phyloP scores from a whole-genome alignment of 2,797 vertebrate genomes.

The Tachyglossus aculeatus region DNA sequence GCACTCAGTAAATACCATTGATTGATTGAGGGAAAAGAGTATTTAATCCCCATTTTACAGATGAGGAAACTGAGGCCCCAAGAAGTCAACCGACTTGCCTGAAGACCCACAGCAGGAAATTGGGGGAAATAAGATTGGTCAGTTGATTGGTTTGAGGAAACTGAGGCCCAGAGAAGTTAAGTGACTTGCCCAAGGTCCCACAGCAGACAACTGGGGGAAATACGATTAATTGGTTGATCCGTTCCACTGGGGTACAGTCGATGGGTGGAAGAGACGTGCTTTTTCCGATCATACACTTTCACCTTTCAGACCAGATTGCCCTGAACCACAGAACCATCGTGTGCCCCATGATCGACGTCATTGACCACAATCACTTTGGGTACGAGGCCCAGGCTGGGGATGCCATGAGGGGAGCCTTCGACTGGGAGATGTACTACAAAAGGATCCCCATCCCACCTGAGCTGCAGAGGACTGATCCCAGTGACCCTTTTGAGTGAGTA shows the following conservation, averaged over 20 bases:
- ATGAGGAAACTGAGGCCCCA: too few species aligned
- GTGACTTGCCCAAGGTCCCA: too few species aligned
- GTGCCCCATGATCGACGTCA: conserved; percentile 93
- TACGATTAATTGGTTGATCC: too few species aligned
- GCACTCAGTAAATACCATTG: too few species aligned
- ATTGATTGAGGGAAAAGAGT: too few species aligned
- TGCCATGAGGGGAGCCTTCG: conserved; percentile 89
- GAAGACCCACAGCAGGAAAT: too few species aligned
- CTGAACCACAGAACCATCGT: conserved; percentile 90
- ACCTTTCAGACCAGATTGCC: conserved; percentile 88
- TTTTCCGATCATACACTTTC: conserved; percentile 76
- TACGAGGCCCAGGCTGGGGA: conserved; percentile 90
- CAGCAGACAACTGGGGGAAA: too few species aligned
- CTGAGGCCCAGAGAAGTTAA: too few species aligned
- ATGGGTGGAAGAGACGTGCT: conserved; percentile 67
- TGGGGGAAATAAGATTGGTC: too few species aligned
- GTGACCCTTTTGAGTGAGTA: conserved; percentile 91
- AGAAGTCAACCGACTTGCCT: too few species aligned
- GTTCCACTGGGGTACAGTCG: conserved; percentile 64
- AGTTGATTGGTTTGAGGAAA: too few species aligned
- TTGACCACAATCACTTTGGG: conserved; percentile 92
- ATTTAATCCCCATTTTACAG: too few species aligned
- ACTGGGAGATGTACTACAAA: conserved; percentile 96
- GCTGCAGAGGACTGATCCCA: conserved; percentile 85
- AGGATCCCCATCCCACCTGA: conserved; percentile 88